phyloP scores from a whole-genome alignment of 2,113 vertebrate species.

The Limnothrissa miodon region DNA sequence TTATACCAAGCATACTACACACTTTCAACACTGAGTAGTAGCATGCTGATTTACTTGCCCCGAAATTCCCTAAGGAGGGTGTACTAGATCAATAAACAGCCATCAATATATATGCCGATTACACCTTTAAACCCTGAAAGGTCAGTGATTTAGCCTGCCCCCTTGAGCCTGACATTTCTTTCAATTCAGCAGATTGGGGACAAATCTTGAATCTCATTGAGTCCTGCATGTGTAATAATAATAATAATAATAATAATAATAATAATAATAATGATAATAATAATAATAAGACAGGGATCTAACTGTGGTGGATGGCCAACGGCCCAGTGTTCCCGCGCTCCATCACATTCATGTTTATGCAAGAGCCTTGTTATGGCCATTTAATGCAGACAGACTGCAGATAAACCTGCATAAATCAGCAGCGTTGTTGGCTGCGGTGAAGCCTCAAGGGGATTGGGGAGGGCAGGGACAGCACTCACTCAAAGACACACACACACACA shows the following conservation, averaged over 20 bases:
- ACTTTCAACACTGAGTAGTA: not conserved
- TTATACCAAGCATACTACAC: not conserved
- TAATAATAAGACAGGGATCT: not conserved
- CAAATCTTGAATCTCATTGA: constrained; percentile 1
- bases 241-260: not conserved
- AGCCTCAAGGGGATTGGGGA: not conserved
- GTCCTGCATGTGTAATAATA: not conserved
- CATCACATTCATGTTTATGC: not conserved
- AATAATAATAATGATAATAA: not conserved
- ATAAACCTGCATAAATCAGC: constrained; percentile 2
- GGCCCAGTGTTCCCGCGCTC: not conserved
- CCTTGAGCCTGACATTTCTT: not conserved
- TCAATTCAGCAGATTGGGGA: not conserved
- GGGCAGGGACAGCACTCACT: not conserved
- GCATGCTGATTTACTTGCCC: not conserved
- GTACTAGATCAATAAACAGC: constrained; percentile 1
- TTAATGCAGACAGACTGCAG: not conserved
- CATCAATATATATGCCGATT: not conserved
- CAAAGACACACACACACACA: not conserved
- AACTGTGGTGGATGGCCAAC: not conserved
- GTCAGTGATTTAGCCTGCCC: not conserved
- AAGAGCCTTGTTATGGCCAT: not conserved
- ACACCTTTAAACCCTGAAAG: not conserved
- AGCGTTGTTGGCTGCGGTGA: not conserved
- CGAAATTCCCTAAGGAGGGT: not conserved